A percentile compares a stretch with the other conserved stretches of the same genome.
Evolutionary conservation across 2,797 vertebrate genomes (phyloP).

Genomic region (Zalophus californianus): DNA sequence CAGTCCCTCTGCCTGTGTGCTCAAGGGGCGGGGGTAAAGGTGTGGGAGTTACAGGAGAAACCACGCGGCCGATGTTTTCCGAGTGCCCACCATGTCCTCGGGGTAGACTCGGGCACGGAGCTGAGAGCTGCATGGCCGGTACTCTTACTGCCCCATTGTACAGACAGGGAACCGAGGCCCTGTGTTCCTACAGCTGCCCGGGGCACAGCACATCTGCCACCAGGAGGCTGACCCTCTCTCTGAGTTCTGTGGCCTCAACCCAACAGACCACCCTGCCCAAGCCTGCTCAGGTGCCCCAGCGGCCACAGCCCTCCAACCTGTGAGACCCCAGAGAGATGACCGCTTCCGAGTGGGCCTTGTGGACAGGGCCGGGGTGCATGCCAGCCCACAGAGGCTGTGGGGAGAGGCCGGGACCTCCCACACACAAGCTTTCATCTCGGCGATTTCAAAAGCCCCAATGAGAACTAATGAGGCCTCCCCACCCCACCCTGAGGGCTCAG

Average conservation of each 20-base stretch:
- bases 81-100: accelerated
- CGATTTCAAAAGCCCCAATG: neutral
- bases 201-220: accelerated
- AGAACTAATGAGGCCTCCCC: neutral
- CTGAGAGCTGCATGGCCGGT: accelerated
- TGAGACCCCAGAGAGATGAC: neutral
- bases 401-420: neutral
- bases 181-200: accelerated
- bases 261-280: neutral
- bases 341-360: neutral
- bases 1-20: neutral
- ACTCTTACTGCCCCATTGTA: accelerated
- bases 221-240: neutral
- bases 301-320: neutral
- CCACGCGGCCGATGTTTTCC: accelerated
- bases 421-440: neutral
- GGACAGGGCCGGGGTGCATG: neutral
- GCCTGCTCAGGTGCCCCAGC: neutral
- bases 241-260: no score
- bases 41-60: accelerated
- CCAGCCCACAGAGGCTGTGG: neutral
- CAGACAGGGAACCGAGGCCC: neutral
- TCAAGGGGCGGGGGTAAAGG: neutral
- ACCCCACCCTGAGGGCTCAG: neutral
- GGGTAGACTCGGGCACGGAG: accelerated